phyloP scores from a whole-genome alignment of 92 coral and sea anemone species.

The Epizoanthus illoricatus region DNA sequence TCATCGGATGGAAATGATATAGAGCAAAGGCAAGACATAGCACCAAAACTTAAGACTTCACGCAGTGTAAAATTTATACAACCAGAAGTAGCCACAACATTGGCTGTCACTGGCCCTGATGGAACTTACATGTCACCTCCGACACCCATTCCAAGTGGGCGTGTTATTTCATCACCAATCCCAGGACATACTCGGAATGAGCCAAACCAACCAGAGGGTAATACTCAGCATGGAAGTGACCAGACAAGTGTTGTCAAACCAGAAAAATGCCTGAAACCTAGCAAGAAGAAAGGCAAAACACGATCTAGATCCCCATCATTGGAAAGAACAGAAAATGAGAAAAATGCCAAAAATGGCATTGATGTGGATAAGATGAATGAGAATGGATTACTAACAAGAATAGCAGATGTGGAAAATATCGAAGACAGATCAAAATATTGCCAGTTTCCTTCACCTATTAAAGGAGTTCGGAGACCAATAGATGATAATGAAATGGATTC shows the following conservation, averaged over 20 bases:
- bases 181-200: constrained; percentile 44
- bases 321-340: constrained; percentile 43
- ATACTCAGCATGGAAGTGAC: constrained; percentile 8
- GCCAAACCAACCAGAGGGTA: not conserved
- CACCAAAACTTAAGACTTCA: constrained; percentile 20
- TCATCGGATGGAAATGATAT: constrained; percentile 61
- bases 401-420: constrained; percentile 51
- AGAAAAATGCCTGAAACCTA: constrained; percentile 30
- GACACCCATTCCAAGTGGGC: constrained; percentile 81
- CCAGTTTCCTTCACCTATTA: constrained; percentile 83
- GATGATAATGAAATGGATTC: constrained; percentile 58
- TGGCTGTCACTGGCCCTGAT: constrained; percentile 62
- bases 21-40: constrained; percentile 17
- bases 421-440: constrained; percentile 81
- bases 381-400: constrained; percentile 36
- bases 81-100: constrained; percentile 66
- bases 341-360: not conserved
- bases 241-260: constrained; percentile 13
- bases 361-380: constrained; percentile 36
- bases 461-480: constrained; percentile 44
- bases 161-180: constrained; percentile 72
- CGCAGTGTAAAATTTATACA: constrained; percentile 77
- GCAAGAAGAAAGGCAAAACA: constrained; percentile 55
- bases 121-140: constrained; percentile 65
- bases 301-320: constrained; percentile 67